Evolutionary conservation across 2,797 vertebrate species (phyloP), one percentile per base, ranked within the genome.

Genomic region (Gobio occitaniae): DNA sequence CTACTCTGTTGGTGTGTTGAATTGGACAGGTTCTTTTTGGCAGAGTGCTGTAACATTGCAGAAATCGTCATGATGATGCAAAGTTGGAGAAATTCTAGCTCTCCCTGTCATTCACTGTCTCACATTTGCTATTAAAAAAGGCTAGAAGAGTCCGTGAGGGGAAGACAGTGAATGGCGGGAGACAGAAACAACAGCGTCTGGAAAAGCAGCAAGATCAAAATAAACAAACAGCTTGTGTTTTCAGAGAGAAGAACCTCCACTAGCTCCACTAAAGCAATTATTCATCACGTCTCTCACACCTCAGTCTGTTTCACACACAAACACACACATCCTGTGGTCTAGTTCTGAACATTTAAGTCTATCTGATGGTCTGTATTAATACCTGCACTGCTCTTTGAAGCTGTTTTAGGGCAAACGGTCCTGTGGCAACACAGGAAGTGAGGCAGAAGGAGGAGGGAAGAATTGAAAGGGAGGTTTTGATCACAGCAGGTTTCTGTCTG

Each of bases 221-320:
- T 54, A 69, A 54, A 48, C 29, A 68, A 81, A 29, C 66, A 47
- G 52, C 68, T 71, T 70, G 52, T 71, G 36, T 56, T 71, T 44
- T 61, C 52, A 21, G 0, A 9, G 36, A 70, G 50, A 8, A 70
- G 13, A 59, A 71, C 80, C 38, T 47, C 52, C 52, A 16, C 38
- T 44, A 47, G 41, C 38, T 29, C 5, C 15, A 70, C 29, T 56
- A 56, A 44, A 78, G 76, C 76, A 78, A 78, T 81, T 82, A 82
- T 82, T 82, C n/a, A 82, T 82, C 6, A 29, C 6, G 38, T 44
- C 44, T 17, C 56, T 65, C 77, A 78, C n/a, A 70, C 16, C 71
- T 82, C 69, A 38, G 17, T 54, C 32, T 61, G 69, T 32, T 56
- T 47, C 44, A 29, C n/a, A 6, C 16, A 82, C 10, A 74, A 44